Evolutionary conservation across 2,797 vertebrate genomes (phyloP).

Genomic region (Callimico goeldii): DNA sequence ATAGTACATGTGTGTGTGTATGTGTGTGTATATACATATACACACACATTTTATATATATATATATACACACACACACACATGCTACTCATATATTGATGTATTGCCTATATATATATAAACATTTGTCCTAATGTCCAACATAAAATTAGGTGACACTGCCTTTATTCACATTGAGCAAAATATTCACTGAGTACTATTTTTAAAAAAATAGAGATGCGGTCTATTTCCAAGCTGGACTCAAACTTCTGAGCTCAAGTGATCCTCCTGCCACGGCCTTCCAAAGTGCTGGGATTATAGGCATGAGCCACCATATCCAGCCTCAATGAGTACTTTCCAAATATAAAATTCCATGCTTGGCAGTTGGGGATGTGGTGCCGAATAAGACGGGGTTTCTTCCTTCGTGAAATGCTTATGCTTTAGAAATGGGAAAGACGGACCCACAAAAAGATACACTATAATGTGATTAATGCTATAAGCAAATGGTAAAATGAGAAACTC

Average conservation of each 20-base stretch:
- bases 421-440: not conserved
- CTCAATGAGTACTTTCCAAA: not conserved
- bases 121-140: not conserved
- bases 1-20: no score
- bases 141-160: not conserved
- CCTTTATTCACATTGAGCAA: not conserved
- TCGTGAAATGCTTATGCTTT: not conserved
- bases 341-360: not conserved
- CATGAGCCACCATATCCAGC: not conserved
- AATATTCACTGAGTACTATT: not conserved
- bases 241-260: not conserved
- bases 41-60: no score
- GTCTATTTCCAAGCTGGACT: not conserved
- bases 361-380: not conserved
- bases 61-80: not conserved
- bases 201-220: rapidly evolving
- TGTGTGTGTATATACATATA: no score
- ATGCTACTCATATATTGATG: not conserved
- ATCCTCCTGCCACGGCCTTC: not conserved
- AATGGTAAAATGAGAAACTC: not conserved
- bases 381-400: not conserved
- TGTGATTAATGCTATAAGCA: no score
- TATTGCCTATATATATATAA: not conserved
- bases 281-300: not conserved
- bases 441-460: not conserved